Base-by-base conservation (phyloP, 2,113 vertebrate genomes). In the Parus major region DNA sequence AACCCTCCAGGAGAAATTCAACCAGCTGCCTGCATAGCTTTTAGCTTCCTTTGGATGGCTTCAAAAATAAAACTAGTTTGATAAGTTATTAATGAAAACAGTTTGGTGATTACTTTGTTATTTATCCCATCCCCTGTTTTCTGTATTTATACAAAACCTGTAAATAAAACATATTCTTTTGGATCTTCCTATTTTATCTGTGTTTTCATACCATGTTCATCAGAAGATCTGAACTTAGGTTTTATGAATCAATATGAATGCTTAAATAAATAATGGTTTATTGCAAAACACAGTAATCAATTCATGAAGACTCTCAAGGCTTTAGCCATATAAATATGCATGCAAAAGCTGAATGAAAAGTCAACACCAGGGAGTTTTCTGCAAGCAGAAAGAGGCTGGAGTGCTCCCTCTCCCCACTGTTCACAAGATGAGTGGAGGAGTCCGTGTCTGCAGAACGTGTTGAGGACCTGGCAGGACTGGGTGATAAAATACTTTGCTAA, bases 11-110 rank as follows among this genome's bases (percentile, higher is more conserved):
- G 95, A 97, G 90, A 96, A 86, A 96, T 96, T 94, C 92, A 92
- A 33, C 82, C 96, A 97, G 96, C 95, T 97, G 95, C 88, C 90
- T 88, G 27, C 35, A 71, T 77, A 64, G 90, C 53, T 84, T 90
- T 93, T 93, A 88, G 81, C 76, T 81, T 90, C 82, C 68, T 92
- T 88, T 84, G 76, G 39, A 76, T 90, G 23, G 53, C 90, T 92
- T 86, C 52, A 92, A 90, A 88, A 94, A 93, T 83, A 71, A 94
- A 91, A 73, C 72, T 78, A 44, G 15, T 83, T 94, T 95, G 80
- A 92, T 96, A 96, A 95, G 76, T 94, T 97, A 95, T 96, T 96
- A 90, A 97, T 95, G 90, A 93, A 92, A 96, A 68, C 76, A 83
- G 31, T 66, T 95, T 88, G 71, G 71, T 88, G 57, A 57, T n/a